Conservation (phyloP, 2,797 vertebrate species). For the Hoplostethus atlanticus region DNA sequence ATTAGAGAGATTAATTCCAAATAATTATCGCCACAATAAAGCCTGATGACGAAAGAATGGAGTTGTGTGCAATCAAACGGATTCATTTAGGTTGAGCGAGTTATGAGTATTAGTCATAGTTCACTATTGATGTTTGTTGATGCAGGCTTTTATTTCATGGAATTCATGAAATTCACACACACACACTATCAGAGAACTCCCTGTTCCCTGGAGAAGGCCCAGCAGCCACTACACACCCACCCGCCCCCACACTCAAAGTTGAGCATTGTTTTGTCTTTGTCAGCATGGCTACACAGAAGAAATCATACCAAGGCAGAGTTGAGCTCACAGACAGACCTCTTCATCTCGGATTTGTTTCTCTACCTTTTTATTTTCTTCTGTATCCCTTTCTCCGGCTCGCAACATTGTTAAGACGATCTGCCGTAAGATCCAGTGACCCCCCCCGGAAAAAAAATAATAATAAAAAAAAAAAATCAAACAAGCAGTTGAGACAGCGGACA, state of each 20-base stretch:
- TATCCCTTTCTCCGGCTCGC: constrained; percentile 11
- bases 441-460: neutral
- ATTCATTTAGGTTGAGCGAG: constrained; percentile 43
- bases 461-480: neutral
- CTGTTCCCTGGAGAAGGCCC: constrained; percentile 81
- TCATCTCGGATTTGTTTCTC: constrained; percentile 20
- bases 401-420: constrained; percentile 25
- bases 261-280: neutral
- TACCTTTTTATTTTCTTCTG: constrained; percentile 6
- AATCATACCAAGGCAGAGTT: neutral
- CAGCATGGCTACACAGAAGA: neutral
- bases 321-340: constrained; percentile 2
- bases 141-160: neutral
- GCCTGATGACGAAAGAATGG: constrained; percentile 58
- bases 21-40: constrained; percentile 72
- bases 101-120: constrained; percentile 19
- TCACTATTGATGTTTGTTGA: neutral
- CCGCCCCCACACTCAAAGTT: constrained; percentile 3
- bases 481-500: constrained; percentile 6
- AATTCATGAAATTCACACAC: neutral
- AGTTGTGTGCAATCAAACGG: constrained; percentile 40
- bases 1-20: constrained; percentile 72
- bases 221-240: constrained; percentile 48
- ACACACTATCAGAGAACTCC: constrained; percentile 68
- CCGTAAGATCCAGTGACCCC: constrained; percentile 30